Evolutionary conservation across 2,797 vertebrate species (phyloP).

Genomic region (Pseudotriccus pelzelni): DNA sequence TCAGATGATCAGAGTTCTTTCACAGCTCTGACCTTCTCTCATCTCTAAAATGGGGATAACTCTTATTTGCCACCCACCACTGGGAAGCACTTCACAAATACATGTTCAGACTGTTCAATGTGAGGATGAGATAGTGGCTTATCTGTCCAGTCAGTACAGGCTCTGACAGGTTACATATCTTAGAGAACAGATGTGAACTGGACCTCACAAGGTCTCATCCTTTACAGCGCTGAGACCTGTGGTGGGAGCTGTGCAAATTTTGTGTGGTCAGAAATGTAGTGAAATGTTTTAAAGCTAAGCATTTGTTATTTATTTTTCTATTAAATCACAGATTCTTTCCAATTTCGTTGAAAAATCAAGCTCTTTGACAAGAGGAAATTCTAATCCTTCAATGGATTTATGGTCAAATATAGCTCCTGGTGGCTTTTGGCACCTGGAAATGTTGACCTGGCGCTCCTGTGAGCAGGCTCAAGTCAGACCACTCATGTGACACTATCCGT

Average conservation of each 20-base stretch:
- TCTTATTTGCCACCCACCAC: background rate
- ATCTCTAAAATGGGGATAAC: background rate
- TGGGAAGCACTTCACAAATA: background rate
- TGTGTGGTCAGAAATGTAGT: background rate
- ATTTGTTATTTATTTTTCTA: background rate
- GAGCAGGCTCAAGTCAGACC: background rate
- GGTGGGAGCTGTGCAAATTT: background rate
- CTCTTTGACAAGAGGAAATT: background rate
- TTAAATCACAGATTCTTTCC: background rate
- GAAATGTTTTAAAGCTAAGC: background rate
- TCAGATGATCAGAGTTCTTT: background rate
- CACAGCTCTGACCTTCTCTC: background rate
- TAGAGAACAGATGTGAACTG: background rate
- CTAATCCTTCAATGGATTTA: background rate
- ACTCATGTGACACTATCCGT: background rate
- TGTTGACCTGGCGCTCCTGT: background rate
- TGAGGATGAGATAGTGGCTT: background rate
- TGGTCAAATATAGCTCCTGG: background rate
- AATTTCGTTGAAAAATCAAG: background rate
- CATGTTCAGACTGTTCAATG: rapidly evolving
- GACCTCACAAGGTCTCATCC: background rate
- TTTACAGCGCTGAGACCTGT: background rate
- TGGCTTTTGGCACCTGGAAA: background rate
- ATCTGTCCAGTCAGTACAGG: background rate
- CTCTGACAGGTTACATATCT: background rate